Evolutionary conservation across 2,888 invertebrate genomes (phyloP).

Genomic region (Mesorhabditis sp.): DNA sequence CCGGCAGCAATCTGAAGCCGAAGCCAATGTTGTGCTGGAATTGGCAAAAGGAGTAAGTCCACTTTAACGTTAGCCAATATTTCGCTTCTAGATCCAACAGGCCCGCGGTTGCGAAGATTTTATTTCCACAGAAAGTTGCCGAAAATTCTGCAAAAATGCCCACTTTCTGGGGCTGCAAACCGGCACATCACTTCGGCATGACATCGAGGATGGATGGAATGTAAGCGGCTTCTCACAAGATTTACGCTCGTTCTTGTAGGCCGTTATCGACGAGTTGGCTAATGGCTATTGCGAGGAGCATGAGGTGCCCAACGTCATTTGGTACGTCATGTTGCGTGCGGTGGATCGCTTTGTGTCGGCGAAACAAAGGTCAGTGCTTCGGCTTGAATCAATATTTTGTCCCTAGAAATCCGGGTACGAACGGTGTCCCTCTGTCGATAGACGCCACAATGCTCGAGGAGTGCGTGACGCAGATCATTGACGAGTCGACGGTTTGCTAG

Average conservation of each 20-base stretch:
- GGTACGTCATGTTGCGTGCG: not conserved
- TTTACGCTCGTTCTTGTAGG: not conserved
- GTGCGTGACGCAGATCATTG: slow-evolving; percentile 8
- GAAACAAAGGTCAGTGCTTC: not conserved
- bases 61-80: not conserved
- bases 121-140: slow-evolving; percentile 26
- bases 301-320: not conserved
- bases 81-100: not conserved
- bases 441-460: slow-evolving; percentile 35
- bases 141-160: slow-evolving; percentile 69
- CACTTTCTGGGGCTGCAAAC: slow-evolving; percentile 72
- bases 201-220: slow-evolving; percentile 4
- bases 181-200: not conserved
- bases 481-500: not conserved
- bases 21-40: slow-evolving; percentile 36
- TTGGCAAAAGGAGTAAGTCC: slow-evolving; percentile 14
- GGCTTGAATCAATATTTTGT: not conserved
- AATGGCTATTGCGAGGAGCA: not conserved
- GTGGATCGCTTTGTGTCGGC: not conserved
- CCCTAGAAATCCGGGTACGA: slow-evolving; percentile 47
- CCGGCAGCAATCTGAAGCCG: slow-evolving; percentile 35
- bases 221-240: not conserved
- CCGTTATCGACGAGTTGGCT: not conserved
- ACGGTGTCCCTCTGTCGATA: slow-evolving; percentile 42
- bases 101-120: slow-evolving; percentile 15